Evolutionary conservation across 1,140 invertebrate species (phyloP), one percentile per base, ranked within the genome.

Genomic region (Harpegnathos saltator): DNA sequence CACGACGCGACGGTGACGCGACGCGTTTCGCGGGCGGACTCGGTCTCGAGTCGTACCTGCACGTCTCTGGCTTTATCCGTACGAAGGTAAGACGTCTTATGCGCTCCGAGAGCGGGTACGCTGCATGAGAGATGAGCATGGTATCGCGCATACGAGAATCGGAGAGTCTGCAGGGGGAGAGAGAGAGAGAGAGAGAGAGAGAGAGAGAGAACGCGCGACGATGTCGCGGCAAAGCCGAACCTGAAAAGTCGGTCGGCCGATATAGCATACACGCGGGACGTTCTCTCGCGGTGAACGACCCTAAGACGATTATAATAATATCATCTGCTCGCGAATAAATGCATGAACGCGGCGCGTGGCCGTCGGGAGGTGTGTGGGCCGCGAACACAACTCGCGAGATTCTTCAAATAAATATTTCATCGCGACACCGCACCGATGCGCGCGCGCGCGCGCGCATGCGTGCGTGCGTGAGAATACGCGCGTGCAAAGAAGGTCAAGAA

Each of bases 31-130:
- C 19, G 22, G 38, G n/a, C 54, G 7, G 33, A 19, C 26, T 24
- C 22, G 22, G 24, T 24, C 50, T 84, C 71, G 33, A 3, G 26
- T 33, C 11, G 4, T 44, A 74, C 50, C 50, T 62, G 22, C 17
- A 68, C 44, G 69, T 48, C 48, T 38, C 50, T 9, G 63, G 52
- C 33, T 82, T 82, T 85, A 82, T 65, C 56, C 83, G 14, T 74
- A 69, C 75, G 44, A 82, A 63, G 66, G 56, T 85, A 86, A 86
- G 66, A 54, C 85, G 77, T 69, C 77, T 86, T 82, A 86, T 56
- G 33, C 14, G 7, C 11, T 22, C 26, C 12, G 19, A 50, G 68
- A 85, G 62, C 83, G 77, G 63, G 82, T 86, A 75, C 52, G 77
- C 82, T 56, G 84, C 69, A 85, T 82, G 69, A 74, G 74, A 85